Evolutionary conservation across 2,888 invertebrate genomes (phyloP), one percentile per base, ranked within the genome.

Genomic region (Sarcophaga subvicina): DNA sequence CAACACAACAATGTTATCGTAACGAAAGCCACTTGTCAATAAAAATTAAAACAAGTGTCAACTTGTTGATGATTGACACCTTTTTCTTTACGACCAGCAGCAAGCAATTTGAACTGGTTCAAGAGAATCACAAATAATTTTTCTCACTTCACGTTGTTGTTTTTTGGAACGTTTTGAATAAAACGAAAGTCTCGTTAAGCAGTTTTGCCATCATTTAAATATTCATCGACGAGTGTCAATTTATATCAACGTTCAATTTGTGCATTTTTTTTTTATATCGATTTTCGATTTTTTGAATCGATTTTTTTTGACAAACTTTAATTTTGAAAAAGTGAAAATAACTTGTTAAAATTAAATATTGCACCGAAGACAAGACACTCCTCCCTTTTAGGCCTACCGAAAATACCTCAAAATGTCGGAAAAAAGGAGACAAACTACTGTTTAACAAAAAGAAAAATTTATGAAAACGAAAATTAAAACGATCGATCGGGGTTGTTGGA

Each of bases 41-140:
- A 78, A 77, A 82, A 71, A 70, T 75, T 81, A 75, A 54, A 73
- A 75, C 77, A 84, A 84, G 87, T 84, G 87, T 69, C 87, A 87
- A 87, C 76, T 71, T 87, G 87, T 84, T 80, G 84, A 82, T 87
- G 87, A 82, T 81, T 82, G 87, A 87, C 87, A 87, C 87, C 87
- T 81, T 87, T 87, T 86, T 76, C 12, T 75, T 54, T 81, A 45
- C 4, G 20, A 45, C 6, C 20, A 59, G 54, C 62, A 20, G 70
- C 76, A 25, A 37, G 77, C 49, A 64, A 63, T 66, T 64, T 37
- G n/a, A 45, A 76, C 27, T 75, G 78, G 54, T 54, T 54, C 12
- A 54, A 17, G 54, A 54, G 45, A 71, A 70, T 69, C n/a, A 60
- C 69, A 78, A 64, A 64, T 3, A 25, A 64, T 4, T 54, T 54